Base-by-base conservation (phyloP, 2,113 vertebrate genomes). In the Budorcas taxicolor region DNA sequence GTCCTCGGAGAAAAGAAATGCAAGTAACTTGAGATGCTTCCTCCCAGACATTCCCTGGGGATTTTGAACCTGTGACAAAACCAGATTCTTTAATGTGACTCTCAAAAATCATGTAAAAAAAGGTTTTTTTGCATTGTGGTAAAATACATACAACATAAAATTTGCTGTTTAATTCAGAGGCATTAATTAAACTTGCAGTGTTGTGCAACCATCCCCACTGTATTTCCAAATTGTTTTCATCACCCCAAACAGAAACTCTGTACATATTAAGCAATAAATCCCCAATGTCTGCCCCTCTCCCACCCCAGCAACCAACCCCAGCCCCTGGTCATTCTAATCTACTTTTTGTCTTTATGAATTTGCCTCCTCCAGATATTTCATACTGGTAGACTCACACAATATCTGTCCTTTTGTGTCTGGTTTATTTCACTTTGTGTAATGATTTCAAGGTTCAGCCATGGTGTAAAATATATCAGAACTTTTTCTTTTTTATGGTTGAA, bases 111-210 rank as follows among this genome's bases (percentile, higher is more conserved):
- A 45, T 12, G 33, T 50, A 16, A 78, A 91, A 80, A 57, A 15
- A 2, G 2, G 1, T 17, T 25, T 71, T 74, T 74, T 40, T 27
- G 25, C 31, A 43, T 21, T 88, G 55, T 47, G 25, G 21, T 58
- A 60, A 93, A 53, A 82, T 9, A 45, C 3, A 80, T 43, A 80
- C 10, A 36, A 64, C 31, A 27, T 45, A 84, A 74, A 85, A 60
- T 78, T 29, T 93, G 83, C 95, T 80, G 36, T 60, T 90, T 76
- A 64, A 53, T 82, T 95, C 67, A 4, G 86, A 67, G 76, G 15
- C 53, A n/a, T 58, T 64, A 16, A 93, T 83, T 43, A 45, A 36
- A 43, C 60, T 62, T 33, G 36, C 10, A 8, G 9, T 3, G 5
- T 31, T 60, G 21, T 45, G 36, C 23, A 52, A 52, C 27, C 19